These are phyloP conservation scores for Nannospalax galili DNA, from an alignment of 2,113 vertebrate species.

Conservation along the genomic window DNA sequence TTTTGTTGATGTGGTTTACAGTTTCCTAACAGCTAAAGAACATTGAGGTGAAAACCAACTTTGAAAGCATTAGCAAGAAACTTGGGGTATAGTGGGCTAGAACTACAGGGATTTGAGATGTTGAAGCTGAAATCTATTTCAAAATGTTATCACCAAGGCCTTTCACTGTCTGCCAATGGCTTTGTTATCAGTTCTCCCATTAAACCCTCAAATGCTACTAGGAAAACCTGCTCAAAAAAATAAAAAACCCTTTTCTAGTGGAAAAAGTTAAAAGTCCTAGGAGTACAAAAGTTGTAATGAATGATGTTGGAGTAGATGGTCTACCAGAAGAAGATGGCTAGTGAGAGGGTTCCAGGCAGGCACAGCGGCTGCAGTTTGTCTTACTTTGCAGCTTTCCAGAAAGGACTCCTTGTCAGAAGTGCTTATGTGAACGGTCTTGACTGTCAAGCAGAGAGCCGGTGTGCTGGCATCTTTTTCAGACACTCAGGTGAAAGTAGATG, in stretches of 20 bases:
- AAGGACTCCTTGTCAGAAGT: background rate
- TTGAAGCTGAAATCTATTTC: background rate
- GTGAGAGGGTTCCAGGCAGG: background rate
- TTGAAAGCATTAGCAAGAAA: conserved; percentile 28
- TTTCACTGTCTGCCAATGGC: background rate
- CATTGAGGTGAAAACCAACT: conserved; percentile 21
- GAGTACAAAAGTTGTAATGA: background rate
- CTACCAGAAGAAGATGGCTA: background rate
- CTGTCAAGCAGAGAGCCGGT: conserved; percentile 19
- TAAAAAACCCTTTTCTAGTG: background rate
- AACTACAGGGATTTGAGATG: background rate
- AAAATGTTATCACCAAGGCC: background rate
- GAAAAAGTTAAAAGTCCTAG: conserved; percentile 21
- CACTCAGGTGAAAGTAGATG: conserved; percentile 38
- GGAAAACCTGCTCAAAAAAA: conserved; percentile 12
- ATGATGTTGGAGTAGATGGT: background rate
- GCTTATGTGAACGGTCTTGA: background rate
- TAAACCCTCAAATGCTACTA: background rate
- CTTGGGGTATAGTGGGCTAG: background rate
- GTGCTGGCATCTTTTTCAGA: background rate
- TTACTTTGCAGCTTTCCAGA: background rate
- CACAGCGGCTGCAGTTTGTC: conserved; percentile 14
- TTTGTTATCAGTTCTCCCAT: background rate
- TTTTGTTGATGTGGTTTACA: conserved; percentile 41
- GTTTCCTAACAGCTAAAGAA: conserved; percentile 65